Conservation (phyloP, 2,797 vertebrate genomes). For the Propithecus perrieri region DNA sequence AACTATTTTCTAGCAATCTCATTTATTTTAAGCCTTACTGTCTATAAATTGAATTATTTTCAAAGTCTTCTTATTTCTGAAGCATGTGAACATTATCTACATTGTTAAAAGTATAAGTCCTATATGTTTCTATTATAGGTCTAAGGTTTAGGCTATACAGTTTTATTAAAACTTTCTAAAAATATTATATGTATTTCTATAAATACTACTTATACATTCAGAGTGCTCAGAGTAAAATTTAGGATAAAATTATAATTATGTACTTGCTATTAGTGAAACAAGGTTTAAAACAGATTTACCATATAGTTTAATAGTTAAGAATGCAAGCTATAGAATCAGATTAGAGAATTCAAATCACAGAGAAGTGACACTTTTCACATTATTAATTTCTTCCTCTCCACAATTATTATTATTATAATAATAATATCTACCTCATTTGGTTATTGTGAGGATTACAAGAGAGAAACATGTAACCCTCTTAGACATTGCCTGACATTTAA, state of each 20-base stretch:
- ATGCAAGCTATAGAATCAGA: not conserved
- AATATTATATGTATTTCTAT: not conserved
- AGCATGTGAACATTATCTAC: not conserved
- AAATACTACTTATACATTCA: conserved; percentile 28
- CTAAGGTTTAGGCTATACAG: not conserved
- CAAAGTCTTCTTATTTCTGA: conserved; percentile 35
- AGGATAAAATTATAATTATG: conserved; percentile 13
- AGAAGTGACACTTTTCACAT: not conserved
- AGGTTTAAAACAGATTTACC: conserved; percentile 9
- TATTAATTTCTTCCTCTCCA: not conserved
- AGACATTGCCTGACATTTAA: not conserved
- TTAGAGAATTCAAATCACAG: not conserved
- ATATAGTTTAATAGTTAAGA: not conserved
- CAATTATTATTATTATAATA: too few species aligned
- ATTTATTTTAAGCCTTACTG: conserved; percentile 1
- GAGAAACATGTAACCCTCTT: not conserved
- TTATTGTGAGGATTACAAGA: not conserved
- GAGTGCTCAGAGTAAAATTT: conserved; percentile 28
- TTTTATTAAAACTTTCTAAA: conserved; percentile 42
- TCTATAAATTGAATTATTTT: conserved; percentile 48
- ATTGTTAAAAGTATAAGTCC: not conserved
- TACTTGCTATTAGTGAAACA: conserved; percentile 20
- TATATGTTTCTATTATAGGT: conserved; percentile 1
- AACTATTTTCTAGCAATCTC: not conserved
- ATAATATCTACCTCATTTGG: not conserved